A percentile compares a stretch with the other conserved stretches of the same genome.
Conservation (phyloP, 2,888 invertebrate genomes). For the Eupithecia dodoneata region DNA sequence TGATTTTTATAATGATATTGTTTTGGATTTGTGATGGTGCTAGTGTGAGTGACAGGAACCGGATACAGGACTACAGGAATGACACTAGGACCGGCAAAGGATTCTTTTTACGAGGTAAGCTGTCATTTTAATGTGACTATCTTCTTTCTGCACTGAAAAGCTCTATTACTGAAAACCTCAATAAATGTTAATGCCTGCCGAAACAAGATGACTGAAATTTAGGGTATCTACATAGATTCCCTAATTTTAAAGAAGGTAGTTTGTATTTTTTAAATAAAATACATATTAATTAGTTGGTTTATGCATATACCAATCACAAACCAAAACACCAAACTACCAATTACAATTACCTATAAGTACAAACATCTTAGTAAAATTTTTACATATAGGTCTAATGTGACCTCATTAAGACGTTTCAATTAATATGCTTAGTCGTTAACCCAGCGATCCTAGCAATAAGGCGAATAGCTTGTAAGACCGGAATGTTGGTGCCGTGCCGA, state of each 20-base stretch:
- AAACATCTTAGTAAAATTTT: no score
- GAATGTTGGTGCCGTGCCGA: neutral
- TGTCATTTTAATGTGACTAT: neutral
- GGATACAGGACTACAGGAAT: constrained; percentile 44
- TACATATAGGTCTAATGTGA: neutral
- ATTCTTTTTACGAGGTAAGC: constrained; percentile 62
- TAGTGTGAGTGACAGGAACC: constrained; percentile 49
- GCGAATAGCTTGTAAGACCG: neutral
- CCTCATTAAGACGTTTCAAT: neutral
- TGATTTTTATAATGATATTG: constrained; percentile 58
- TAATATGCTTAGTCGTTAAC: neutral
- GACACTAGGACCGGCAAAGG: constrained; percentile 58
- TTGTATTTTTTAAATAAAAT: no score
- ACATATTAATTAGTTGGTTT: no score
- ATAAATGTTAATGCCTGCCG: no score
- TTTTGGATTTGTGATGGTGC: constrained; percentile 53
- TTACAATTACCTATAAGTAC: no score
- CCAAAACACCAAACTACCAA: no score
- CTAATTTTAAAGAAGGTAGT: no score
- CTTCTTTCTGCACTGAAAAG: no score
- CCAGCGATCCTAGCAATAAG: neutral
- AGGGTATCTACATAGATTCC: no score
- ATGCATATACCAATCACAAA: no score
- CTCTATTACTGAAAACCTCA: no score
- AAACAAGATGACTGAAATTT: no score